Conservation (phyloP, 2,888 invertebrate species). For the Zhuqinia jingwanae region DNA sequence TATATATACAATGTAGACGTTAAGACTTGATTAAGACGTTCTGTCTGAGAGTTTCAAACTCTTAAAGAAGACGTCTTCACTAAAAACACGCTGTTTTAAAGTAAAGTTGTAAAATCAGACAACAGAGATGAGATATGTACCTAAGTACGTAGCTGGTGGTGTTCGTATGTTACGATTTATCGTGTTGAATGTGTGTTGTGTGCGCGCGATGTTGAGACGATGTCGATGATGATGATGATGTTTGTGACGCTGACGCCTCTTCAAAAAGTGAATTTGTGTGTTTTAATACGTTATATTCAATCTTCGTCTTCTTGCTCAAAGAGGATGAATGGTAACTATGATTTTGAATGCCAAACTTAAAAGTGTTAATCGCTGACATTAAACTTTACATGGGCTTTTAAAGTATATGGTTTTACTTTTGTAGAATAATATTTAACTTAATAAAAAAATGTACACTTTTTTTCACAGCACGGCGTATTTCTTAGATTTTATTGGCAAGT, state of each 20-base stretch:
- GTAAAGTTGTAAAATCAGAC: not conserved
- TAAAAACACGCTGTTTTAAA: too few species aligned
- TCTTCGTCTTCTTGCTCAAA: too few species aligned
- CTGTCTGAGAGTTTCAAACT: too few species aligned
- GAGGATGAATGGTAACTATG: conserved; percentile 59
- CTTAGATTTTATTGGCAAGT: conserved; percentile 6
- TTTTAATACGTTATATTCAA: too few species aligned
- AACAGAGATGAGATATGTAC: not conserved
- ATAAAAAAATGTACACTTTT: not conserved
- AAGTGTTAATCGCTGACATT: conserved; percentile 67
- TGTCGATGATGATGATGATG: conserved; percentile 16
- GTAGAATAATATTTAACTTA: conserved; percentile 5
- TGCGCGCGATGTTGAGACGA: not conserved
- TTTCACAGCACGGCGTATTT: not conserved
- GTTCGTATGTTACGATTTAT: not conserved
- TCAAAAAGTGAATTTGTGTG: conserved; percentile 7
- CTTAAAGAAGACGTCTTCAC: too few species aligned
- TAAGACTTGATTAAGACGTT: too few species aligned
- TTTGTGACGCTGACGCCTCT: conserved; percentile 10
- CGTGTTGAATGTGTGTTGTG: not conserved
- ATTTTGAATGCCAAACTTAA: conserved; percentile 54
- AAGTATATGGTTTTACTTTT: conserved; percentile 39
- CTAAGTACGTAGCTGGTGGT: not conserved
- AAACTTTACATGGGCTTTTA: conserved; percentile 49
- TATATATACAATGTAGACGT: too few species aligned